Evolutionary conservation across 1,140 invertebrate species (phyloP).

Genomic region (Cydia fagiglandana): DNA sequence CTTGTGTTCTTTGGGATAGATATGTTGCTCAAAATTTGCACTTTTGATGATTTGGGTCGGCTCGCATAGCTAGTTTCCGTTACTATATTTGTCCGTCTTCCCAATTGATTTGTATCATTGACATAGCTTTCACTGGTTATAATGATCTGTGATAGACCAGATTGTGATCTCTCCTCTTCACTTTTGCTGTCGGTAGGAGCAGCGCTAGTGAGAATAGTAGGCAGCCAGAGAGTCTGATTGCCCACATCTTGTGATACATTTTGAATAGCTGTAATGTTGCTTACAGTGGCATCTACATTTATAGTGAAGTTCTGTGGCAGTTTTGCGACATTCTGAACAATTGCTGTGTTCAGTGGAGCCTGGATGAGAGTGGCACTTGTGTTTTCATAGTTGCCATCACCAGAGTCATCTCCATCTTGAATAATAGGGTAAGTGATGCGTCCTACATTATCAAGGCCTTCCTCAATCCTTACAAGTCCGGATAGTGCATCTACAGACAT

Average conservation of each 20-base stretch:
- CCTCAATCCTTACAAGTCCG: conserved; percentile 68
- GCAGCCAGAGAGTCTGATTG: conserved; percentile 71
- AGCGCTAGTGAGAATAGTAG: conserved; percentile 68
- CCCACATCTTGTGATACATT: conserved; percentile 75
- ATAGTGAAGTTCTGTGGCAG: conserved; percentile 74
- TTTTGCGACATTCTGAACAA: conserved; percentile 75
- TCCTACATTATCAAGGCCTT: conserved; percentile 63
- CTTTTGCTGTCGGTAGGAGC: conserved; percentile 57
- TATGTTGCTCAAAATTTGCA: conserved; percentile 75
- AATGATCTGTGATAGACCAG: conserved; percentile 73
- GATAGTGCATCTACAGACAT: conserved; percentile 69
- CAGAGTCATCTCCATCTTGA: conserved; percentile 66
- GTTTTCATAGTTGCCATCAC: conserved; percentile 65
- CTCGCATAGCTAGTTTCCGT: conserved; percentile 66
- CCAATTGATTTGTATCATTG: conserved; percentile 56
- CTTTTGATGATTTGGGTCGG: conserved; percentile 68
- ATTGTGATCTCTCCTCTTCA: conserved; percentile 66
- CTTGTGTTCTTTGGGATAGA: conserved; percentile 69
- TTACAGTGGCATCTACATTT: conserved; percentile 70
- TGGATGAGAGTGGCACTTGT: conserved; percentile 70
- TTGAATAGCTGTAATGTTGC: conserved; percentile 73
- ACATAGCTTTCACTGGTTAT: conserved; percentile 74
- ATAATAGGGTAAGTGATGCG: conserved; percentile 67
- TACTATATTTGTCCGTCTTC: conserved; percentile 66
- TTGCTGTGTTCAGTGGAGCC: conserved; percentile 67